Evolutionary conservation across 2,113 vertebrate genomes (phyloP).

Genomic region (Sisor rabdophorus): DNA sequence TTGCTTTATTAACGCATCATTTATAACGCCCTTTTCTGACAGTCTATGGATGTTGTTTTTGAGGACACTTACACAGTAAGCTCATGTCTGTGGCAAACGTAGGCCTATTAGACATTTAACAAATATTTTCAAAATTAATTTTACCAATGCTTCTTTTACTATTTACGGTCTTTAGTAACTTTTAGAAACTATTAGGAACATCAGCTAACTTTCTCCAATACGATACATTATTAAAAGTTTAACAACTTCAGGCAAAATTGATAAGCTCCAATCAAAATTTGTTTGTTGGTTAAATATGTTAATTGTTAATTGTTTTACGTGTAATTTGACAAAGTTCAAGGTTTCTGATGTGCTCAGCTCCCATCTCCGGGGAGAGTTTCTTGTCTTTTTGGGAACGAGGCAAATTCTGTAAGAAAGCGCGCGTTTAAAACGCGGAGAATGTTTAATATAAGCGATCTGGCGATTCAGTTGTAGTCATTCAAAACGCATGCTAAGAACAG

Average conservation of each 20-base stretch:
- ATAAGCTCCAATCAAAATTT: neutral
- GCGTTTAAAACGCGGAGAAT: neutral
- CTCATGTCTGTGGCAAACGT: neutral
- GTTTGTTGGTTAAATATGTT: neutral
- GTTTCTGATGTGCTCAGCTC: neutral
- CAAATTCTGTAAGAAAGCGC: neutral
- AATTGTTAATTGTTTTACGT: neutral
- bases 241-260: no score
- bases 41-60: neutral
- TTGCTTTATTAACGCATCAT: neutral
- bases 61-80: neutral
- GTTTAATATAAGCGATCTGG: neutral
- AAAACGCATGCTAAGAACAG: slow-evolving; percentile 15
- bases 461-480: neutral
- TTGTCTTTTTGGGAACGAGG: neutral
- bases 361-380: slow-evolving; percentile 12
- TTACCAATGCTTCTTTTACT: neutral
- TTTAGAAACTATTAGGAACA: neutral
- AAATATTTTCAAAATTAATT: neutral
- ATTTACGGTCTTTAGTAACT: neutral
- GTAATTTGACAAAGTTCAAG: neutral
- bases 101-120: neutral
- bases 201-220: neutral
- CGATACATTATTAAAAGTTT: neutral
- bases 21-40: neutral